phyloP scores from a whole-genome alignment of 2,888 invertebrate species.

The Rhagophthalmus giganteus region DNA sequence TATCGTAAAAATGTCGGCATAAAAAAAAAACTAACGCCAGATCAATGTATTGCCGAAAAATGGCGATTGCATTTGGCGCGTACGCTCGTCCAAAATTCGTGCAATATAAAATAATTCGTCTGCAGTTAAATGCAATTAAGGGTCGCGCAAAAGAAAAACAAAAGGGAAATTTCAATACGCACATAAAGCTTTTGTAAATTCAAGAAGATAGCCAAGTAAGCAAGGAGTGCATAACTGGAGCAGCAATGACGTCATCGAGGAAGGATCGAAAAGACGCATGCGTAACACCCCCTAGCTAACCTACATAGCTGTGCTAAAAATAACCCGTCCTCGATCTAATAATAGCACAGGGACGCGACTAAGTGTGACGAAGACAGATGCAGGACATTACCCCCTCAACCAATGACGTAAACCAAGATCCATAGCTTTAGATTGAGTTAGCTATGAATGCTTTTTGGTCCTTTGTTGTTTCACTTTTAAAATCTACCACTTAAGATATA shows the following conservation, averaged over 20 bases:
- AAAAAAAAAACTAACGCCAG: too few species aligned
- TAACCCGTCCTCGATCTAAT: conserved; percentile 56
- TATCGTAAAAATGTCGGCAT: too few species aligned
- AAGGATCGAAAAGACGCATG: conserved; percentile 44
- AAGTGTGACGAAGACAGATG: conserved; percentile 38
- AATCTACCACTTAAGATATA: conserved; percentile 1
- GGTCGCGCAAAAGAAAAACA: too few species aligned
- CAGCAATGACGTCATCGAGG: conserved; percentile 58
- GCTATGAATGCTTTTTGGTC: conserved; percentile 16
- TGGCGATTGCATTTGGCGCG: too few species aligned
- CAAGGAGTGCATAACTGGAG: conserved; percentile 57
- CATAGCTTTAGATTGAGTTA: conserved; percentile 29
- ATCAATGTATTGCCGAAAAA: too few species aligned
- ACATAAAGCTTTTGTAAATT: conserved; percentile 38
- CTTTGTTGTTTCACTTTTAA: conserved; percentile 18
- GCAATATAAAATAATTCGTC: too few species aligned
- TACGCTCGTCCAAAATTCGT: too few species aligned
- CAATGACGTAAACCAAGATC: conserved; percentile 31
- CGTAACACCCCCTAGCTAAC: conserved; percentile 48
- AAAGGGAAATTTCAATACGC: neutral
- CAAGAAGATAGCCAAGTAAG: conserved; percentile 38
- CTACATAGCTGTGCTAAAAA: conserved; percentile 54
- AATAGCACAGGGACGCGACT: conserved; percentile 53
- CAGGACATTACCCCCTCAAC: conserved; percentile 45
- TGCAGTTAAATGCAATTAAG: too few species aligned